Evolutionary conservation across 1,140 invertebrate genomes (phyloP).

Genomic region (Zelostemma sp.): DNA sequence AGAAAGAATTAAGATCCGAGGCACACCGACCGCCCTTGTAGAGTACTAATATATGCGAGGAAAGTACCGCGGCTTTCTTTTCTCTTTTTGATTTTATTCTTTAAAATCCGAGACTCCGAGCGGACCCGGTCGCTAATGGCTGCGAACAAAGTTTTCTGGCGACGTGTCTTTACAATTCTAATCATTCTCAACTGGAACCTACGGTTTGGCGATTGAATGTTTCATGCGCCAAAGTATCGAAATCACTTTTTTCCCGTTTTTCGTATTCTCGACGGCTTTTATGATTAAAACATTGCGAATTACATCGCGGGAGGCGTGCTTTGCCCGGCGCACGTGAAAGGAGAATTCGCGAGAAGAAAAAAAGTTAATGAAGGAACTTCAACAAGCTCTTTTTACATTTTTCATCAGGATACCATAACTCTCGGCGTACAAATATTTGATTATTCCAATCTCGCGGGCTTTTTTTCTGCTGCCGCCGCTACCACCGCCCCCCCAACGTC

Average conservation of each 20-base stretch:
- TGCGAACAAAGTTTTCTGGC: conserved; percentile 36
- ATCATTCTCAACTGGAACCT: too few species aligned
- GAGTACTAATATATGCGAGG: conserved; percentile 58
- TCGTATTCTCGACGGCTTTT: too few species aligned
- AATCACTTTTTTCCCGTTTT: too few species aligned
- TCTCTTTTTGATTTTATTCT: conserved; percentile 30
- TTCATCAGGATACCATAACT: conserved; percentile 35
- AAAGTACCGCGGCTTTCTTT: conserved; percentile 26
- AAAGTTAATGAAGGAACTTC: neutral
- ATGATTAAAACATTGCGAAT: too few species aligned
- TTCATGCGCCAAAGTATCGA: too few species aligned
- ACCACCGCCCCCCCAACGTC: neutral
- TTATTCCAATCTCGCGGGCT: conserved; percentile 45
- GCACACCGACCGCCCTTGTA: conserved; percentile 34
- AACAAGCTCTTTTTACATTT: conserved; percentile 17
- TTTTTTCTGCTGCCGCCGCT: conserved; percentile 30
- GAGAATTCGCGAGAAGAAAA: neutral
- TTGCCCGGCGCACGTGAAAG: too few species aligned
- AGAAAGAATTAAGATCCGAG: conserved; percentile 64
- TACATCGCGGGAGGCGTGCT: neutral
- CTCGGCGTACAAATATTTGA: conserved; percentile 47
- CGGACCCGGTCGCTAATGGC: conserved; percentile 52
- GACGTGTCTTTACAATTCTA: conserved; percentile 4
- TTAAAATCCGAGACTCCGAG: conserved; percentile 56
- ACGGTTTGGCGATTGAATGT: too few species aligned